Evolutionary conservation across 2,797 vertebrate genomes (phyloP), one percentile per base, ranked within the genome.

Genomic region (Sus cebifrons): DNA sequence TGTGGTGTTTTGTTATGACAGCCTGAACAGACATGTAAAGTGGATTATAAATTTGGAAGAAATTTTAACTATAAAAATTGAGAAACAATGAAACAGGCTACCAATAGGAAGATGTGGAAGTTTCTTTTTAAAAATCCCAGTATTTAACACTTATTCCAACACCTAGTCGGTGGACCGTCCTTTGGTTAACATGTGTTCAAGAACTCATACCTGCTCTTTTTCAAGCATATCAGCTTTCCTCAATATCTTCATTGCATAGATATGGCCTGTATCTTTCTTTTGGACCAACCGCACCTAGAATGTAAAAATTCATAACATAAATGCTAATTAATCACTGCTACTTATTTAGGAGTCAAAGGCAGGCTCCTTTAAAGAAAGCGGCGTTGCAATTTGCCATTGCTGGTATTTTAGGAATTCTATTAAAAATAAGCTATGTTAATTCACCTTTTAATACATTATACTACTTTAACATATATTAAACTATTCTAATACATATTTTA

Each of bases 231-330:
- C 99, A 17, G 99, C 99, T 98, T 99, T 99, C 56, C 99, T 99
- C 85, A 99, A 90, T 97, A 99, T 99, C 98, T 99, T 99, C 99
- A 99, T 99, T 97, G 99, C 99, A 78, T 99, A 99, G 98, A 99
- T 99, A 98, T 99, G 99, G 6, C 99, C 99, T 0, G 99, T 99
- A 98, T 99, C 99, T 98, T 99, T 99, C 98, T 99, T 99, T 98
- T 99, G 99, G 87, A 99, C 99, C 0, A 99, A 98, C 70, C 99
- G 99, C 5, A 99, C 99, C 99, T 99, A 89, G 15, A 97, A 93
- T 1, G 44, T 95, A 95, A 97, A 78, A 93, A 11, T 86, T 96
- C 64, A 79, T 10, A 58, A 27, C 10, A 18, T 78, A 62, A 94
- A 90, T 36, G 0, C 36, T 54, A 5, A 29, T 32, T 17, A 60